Percentiles rank a stretch among this genome's conserved stretches.
phyloP scores from a whole-genome alignment of 2,888 invertebrate species.

The Andricus quercusramuli region DNA sequence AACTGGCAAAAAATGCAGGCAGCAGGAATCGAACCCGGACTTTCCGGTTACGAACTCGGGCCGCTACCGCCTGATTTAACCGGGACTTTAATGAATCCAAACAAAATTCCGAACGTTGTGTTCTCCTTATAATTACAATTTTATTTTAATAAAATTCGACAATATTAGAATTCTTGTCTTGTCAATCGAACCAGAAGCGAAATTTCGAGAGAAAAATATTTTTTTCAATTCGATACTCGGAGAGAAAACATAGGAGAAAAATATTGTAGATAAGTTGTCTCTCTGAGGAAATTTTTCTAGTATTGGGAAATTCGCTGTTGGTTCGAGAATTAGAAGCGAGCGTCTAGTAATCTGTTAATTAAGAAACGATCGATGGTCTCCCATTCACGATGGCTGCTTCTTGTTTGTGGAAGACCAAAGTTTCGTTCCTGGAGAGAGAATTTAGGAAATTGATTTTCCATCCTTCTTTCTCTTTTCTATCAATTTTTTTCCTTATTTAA shows the following conservation, averaged over 20 bases:
- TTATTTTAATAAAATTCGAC: not conserved
- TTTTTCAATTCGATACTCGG: not conserved
- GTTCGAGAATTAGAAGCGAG: constrained; percentile 24
- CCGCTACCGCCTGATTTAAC: too few species aligned
- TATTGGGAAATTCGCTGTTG: constrained; percentile 8
- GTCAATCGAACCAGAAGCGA: constrained; percentile 18
- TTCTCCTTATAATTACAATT: not conserved
- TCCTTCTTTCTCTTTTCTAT: constrained; percentile 28
- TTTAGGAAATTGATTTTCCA: constrained; percentile 32
- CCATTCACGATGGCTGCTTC: constrained; percentile 46
- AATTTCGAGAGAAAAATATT: not conserved
- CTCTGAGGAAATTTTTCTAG: not conserved
- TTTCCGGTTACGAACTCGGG: too few species aligned
- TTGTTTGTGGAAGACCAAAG: constrained; percentile 48
- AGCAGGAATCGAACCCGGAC: too few species aligned
- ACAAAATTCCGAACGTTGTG: too few species aligned
- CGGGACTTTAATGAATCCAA: too few species aligned
- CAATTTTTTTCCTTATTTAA: constrained; percentile 3
- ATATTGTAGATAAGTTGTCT: not conserved
- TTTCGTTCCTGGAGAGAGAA: constrained; percentile 19
- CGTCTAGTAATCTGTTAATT: constrained; percentile 2
- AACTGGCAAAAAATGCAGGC: too few species aligned
- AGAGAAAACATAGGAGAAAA: not conserved
- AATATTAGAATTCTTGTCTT: too few species aligned
- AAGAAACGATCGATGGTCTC: constrained; percentile 30